These are phyloP conservation scores for Masnerella sp. DNA, from an alignment of 2,888 invertebrate species.

Conservation along the genomic window DNA sequence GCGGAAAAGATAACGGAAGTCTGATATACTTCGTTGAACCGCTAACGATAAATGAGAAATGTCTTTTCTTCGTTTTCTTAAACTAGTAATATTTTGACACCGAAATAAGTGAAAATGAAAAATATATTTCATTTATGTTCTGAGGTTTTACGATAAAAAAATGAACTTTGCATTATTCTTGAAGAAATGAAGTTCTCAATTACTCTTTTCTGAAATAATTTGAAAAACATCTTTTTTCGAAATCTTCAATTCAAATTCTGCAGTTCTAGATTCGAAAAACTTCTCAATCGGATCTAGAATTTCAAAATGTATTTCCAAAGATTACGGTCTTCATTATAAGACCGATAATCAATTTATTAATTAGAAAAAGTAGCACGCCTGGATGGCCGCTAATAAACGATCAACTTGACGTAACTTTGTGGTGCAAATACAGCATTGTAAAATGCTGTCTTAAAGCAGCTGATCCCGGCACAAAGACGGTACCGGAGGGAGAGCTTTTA, in stretches of 20 bases:
- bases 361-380: slow-evolving; percentile 2
- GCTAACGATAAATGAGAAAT: slow-evolving; percentile 77
- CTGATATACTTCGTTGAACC: slow-evolving; percentile 69
- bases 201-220: too few relatives aligned
- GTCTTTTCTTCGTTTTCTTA: slow-evolving; percentile 67
- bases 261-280: too few relatives aligned
- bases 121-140: too few relatives aligned
- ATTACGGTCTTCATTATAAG: neutral
- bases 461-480: slow-evolving; percentile 75
- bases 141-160: too few relatives aligned
- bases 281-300: too few relatives aligned
- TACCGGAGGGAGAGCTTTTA: slow-evolving; percentile 69
- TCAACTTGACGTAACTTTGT: slow-evolving; percentile 65
- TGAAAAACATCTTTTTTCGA: too few relatives aligned
- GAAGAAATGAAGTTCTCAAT: too few relatives aligned
- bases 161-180: too few relatives aligned
- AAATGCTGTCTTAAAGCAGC: slow-evolving; percentile 73
- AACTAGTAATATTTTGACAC: slow-evolving; percentile 18
- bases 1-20: slow-evolving; percentile 75
- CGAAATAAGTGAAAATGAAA: too few relatives aligned
- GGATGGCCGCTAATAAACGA: slow-evolving; percentile 67
- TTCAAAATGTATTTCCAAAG: too few relatives aligned
- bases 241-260: too few relatives aligned
- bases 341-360: slow-evolving; percentile 1
- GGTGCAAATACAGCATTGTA: slow-evolving; percentile 67